Evolutionary conservation across 2,888 invertebrate genomes (phyloP), one percentile per base, ranked within the genome.

Genomic region (Stenotaenia linearis): DNA sequence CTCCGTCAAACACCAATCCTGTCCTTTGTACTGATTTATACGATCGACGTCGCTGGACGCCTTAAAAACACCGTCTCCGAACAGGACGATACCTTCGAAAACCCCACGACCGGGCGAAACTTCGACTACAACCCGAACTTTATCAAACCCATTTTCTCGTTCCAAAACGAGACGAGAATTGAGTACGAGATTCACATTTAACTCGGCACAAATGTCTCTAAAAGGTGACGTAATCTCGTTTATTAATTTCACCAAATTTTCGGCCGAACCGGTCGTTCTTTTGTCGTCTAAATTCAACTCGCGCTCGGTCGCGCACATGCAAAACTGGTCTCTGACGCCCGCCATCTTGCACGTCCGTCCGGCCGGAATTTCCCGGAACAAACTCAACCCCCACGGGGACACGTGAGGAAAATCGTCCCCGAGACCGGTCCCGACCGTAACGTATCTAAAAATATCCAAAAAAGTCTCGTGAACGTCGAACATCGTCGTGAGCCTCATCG

Each of bases 391-490:
- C 78, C 91, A 88, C n/a, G 35, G 25, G 5, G n/a, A 35, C 3
- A 45, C 23, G 6, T 4, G n/a, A 12, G 2, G 2, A 7, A 7
- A 23, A 9, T 75, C 40, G 28, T 32, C 3, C 10, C 50, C 75
- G 12, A 30, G 18, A 0, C 6, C 7, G 5, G 9, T 23, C 0
- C 21, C 77, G 0, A 23, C 9, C 75, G 56, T 23, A 78, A 45
- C 21, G 35, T 89, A 87, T 81, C 91, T 86, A 7, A 91, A 84
- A 6, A 96, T 86, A 85, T 95, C 93, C 12, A 88, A 82, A 75
- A 97, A 85, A 0, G 95, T 96, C 82, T 92, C 91, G 85, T 95
- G 91, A 6, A 96, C 86, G 85, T 97, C 96, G 85, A 91, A 96
- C 0, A 93, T 93, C 0, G 93, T 93, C 0, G 94, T 92, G 15